Base-by-base conservation (phyloP, 2,113 vertebrate genomes). In the Camelus dromedarius region DNA sequence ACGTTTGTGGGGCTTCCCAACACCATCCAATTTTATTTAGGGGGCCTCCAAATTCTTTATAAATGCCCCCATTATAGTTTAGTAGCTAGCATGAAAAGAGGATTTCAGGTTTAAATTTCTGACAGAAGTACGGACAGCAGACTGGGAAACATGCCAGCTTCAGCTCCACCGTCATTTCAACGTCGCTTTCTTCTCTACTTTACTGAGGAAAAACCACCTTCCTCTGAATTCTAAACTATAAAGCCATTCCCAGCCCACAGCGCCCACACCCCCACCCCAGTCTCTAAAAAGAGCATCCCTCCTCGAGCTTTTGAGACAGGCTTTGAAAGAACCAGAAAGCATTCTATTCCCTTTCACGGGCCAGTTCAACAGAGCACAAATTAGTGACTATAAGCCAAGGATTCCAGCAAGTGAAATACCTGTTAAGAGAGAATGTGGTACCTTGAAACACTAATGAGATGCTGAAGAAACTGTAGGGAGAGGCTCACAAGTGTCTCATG, bases 61-160 rank as follows among this genome's bases (percentile, higher is more conserved):
- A 22, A 52, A 22, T 1, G 58, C 26, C 26, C 20, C 30, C 18
- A 13, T 18, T 24, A 58, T 50, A 19, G 35, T 69, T 69, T 58
- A 54, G 48, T 73, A 56, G 24, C n/a, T 19, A 75, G 12, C 6
- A 86, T 66, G 76, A 64, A 81, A 83, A 64, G 67, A 91, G 18
- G 24, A 46, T 60, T 64, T 73, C 15, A 32, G 35, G 42, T 73
- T 87, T 52, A 48, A 77, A 85, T 91, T 94, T 60, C 28, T 50
- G 77, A 64, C 46, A 22, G 46, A 70, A 16, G 5, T 54, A 54
- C 56, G 81, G 28, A 35, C 48, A 58, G 52, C 8, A 19, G 28
- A 35, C 19, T 38, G 81, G 81, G 54, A 70, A 62, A 69, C 28
- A 9, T 24, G 54, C 28, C 60, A 38, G 58, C 42, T 16, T 50